phyloP scores from a whole-genome alignment of 2,888 invertebrate species.

The Papilio demoleus region DNA sequence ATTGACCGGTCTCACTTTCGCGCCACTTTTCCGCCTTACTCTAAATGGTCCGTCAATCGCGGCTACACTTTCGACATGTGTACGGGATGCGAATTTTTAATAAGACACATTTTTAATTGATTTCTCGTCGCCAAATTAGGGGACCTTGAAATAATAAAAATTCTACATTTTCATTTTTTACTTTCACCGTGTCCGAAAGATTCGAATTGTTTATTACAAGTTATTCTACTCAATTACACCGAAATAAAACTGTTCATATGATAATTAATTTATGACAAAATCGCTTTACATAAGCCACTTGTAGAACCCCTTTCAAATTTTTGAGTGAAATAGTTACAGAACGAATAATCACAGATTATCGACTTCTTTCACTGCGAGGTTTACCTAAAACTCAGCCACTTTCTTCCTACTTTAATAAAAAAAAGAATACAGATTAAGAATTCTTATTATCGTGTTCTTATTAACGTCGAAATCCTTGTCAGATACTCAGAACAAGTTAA shows the following conservation, averaged over 20 bases:
- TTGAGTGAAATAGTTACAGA: no score
- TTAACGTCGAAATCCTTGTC: neutral
- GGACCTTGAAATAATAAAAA: constrained; percentile 13
- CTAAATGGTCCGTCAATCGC: constrained; percentile 49
- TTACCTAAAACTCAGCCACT: no score
- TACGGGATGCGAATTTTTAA: constrained; percentile 47
- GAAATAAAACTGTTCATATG: no score
- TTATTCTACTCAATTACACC: no score
- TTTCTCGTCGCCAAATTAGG: constrained; percentile 20
- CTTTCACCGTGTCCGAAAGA: neutral
- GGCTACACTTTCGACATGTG: constrained; percentile 46
- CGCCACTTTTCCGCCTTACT: constrained; percentile 55
- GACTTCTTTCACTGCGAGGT: no score
- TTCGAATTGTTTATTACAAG: neutral
- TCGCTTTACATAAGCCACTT: no score
- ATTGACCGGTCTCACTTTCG: constrained; percentile 71
- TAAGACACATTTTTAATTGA: constrained; percentile 28
- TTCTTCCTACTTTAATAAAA: no score
- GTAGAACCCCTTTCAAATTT: no score
- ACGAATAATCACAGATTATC: no score
- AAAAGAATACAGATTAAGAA: no score
- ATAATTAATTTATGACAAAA: no score
- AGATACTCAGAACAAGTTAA: constrained; percentile 13
- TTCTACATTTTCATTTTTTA: neutral
- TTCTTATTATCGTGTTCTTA: no score